Conservation (phyloP, 2,797 vertebrate species). For the Chloroceryle amazona region DNA sequence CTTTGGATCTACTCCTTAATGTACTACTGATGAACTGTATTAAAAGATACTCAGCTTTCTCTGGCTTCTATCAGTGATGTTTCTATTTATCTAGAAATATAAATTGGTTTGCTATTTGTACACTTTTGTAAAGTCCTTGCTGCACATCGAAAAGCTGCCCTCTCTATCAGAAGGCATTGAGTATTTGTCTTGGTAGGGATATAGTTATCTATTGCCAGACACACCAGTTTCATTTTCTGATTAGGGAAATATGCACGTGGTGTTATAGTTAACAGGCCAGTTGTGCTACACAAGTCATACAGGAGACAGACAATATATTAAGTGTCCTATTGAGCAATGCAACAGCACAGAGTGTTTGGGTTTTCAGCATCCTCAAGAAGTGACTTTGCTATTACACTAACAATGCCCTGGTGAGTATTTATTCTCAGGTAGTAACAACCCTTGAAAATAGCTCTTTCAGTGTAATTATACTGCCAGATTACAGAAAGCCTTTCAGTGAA, state of each 20-base stretch:
- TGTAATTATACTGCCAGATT: not conserved
- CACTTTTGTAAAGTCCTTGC: not conserved
- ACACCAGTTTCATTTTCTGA: not conserved
- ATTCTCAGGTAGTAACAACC: slow-evolving; percentile 25
- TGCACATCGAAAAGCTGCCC: not conserved
- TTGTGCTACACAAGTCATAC: not conserved
- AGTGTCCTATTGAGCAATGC: not conserved
- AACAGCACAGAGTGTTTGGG: not conserved
- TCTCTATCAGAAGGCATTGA: not conserved
- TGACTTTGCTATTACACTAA: slow-evolving; percentile 24
- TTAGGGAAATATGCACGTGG: not conserved
- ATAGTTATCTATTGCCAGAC: not conserved
- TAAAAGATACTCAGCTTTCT: not conserved
- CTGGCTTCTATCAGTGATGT: not conserved
- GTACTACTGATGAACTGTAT: not conserved
- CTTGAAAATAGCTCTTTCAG: slow-evolving; percentile 16
- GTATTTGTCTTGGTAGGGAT: not conserved
- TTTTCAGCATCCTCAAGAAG: slow-evolving; percentile 3
- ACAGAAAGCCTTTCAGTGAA: not conserved
- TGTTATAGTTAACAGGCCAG: not conserved
- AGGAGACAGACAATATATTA: not conserved
- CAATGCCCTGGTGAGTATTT: not conserved
- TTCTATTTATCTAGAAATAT: not conserved
- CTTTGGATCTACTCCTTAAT: not conserved
- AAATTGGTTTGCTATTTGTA: not conserved